These are phyloP conservation scores for Bostrychus sinensis DNA, from an alignment of 2,113 vertebrate species.

Conservation along the genomic window DNA sequence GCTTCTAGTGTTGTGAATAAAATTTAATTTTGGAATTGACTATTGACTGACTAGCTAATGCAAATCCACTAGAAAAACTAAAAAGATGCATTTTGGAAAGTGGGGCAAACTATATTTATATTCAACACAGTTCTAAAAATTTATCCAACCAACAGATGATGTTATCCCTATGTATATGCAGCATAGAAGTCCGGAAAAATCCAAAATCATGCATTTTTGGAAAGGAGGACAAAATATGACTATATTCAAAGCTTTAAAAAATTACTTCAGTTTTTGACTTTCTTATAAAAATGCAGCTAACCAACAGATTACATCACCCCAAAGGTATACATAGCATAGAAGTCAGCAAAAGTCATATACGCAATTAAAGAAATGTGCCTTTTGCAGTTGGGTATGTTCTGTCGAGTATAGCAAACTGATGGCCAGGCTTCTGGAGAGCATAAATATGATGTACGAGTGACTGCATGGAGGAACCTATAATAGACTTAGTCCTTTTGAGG, in stretches of 20 bases:
- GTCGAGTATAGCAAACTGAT: not conserved
- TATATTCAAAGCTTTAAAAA: not conserved
- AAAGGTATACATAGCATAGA: not conserved
- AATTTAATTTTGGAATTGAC: too few relatives aligned
- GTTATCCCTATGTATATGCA: too few relatives aligned
- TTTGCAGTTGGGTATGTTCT: not conserved
- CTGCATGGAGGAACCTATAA: not conserved
- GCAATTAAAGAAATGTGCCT: not conserved
- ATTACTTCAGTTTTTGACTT: not conserved
- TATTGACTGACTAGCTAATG: too few relatives aligned
- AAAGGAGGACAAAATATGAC: not conserved
- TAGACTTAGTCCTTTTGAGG: not conserved
- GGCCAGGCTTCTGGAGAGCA: not conserved
- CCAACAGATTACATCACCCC: not conserved
- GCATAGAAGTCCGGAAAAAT: too few relatives aligned
- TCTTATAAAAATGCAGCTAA: not conserved
- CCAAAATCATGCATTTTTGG: too few relatives aligned
- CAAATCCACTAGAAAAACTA: too few relatives aligned
- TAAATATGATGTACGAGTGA: slow-evolving; percentile 4
- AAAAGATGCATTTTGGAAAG: too few relatives aligned
- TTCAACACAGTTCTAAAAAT: too few relatives aligned
- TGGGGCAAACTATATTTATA: too few relatives aligned
- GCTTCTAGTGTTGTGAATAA: too few relatives aligned
- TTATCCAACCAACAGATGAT: too few relatives aligned
- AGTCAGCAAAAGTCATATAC: not conserved